These are phyloP conservation scores for Pseudomyrmex cubaensis DNA, from an alignment of 1,140 invertebrate species.

Conservation along the genomic window DNA sequence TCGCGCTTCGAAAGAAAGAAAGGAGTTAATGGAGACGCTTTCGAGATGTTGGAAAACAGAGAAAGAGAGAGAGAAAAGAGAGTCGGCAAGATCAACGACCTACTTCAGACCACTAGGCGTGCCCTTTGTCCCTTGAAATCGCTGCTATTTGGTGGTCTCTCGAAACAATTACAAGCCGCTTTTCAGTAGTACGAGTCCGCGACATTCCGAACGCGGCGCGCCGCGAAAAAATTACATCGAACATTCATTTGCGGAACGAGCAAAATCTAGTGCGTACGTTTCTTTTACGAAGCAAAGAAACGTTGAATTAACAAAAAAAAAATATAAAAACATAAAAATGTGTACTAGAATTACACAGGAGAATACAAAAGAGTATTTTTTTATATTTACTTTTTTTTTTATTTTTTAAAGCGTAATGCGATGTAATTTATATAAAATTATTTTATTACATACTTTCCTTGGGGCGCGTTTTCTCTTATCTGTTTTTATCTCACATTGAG, in stretches of 20 bases:
- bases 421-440: no score
- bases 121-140: conserved; percentile 43
- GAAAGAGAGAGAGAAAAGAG: conserved; percentile 5
- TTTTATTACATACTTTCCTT: no score
- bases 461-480: no score
- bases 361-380: no score
- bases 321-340: not conserved
- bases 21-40: conserved; percentile 54
- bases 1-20: conserved; percentile 52
- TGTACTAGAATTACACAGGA: not conserved
- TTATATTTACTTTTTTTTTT: no score
- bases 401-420: no score
- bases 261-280: not conserved
- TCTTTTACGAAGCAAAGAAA: no score
- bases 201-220: not conserved
- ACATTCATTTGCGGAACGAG: not conserved
- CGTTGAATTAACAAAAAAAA: not conserved
- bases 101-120: conserved; percentile 14
- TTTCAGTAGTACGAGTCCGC: conserved; percentile 4
- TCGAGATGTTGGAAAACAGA: conserved; percentile 47
- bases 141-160: conserved; percentile 23
- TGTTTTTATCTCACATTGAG: no score
- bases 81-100: conserved; percentile 49
- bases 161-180: conserved; percentile 25
- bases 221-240: not conserved